Conservation (phyloP, 53 echinoderm and acorn worm genomes). For the Antedon mediterranea region DNA sequence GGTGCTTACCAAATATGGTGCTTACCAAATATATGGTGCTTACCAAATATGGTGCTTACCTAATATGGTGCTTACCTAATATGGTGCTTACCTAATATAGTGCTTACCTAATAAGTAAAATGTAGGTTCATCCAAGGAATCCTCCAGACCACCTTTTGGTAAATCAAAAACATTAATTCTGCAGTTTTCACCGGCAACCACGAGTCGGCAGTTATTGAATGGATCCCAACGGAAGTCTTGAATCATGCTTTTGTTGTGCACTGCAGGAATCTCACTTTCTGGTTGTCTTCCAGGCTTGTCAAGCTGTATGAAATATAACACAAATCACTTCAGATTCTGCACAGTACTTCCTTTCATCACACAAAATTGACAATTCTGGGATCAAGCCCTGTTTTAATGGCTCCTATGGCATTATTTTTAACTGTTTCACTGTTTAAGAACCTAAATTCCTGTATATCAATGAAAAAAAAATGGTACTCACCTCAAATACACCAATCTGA, state of each 20-base stretch:
- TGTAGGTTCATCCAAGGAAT: constrained; percentile 37
- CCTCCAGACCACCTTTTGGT: constrained; percentile 33
- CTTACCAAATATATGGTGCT: too few relatives aligned
- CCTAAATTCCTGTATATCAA: too few relatives aligned
- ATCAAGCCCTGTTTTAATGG: too few relatives aligned
- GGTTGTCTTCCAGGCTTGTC: constrained; percentile 61
- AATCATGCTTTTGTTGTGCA: constrained; percentile 48
- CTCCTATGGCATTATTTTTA: too few relatives aligned
- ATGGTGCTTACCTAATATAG: too few relatives aligned
- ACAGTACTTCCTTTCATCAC: too few relatives aligned
- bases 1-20: too few relatives aligned
- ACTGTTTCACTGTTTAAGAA: too few relatives aligned
- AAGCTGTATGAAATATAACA: constrained; percentile 45
- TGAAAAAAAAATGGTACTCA: constrained; percentile 28
- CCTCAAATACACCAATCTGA: constrained; percentile 66
- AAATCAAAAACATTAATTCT: constrained; percentile 56
- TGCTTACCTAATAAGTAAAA: constrained; percentile 37
- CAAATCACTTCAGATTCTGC: not conserved
- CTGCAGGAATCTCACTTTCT: constrained; percentile 34
- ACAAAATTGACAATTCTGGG: too few relatives aligned
- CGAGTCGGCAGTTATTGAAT: constrained; percentile 59
- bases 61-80: too few relatives aligned
- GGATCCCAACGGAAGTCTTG: constrained; percentile 92
- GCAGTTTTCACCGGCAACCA: constrained; percentile 49
- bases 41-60: too few relatives aligned